Conservation (phyloP, 2,113 vertebrate genomes). For the Cynoglossus semilaevis region DNA sequence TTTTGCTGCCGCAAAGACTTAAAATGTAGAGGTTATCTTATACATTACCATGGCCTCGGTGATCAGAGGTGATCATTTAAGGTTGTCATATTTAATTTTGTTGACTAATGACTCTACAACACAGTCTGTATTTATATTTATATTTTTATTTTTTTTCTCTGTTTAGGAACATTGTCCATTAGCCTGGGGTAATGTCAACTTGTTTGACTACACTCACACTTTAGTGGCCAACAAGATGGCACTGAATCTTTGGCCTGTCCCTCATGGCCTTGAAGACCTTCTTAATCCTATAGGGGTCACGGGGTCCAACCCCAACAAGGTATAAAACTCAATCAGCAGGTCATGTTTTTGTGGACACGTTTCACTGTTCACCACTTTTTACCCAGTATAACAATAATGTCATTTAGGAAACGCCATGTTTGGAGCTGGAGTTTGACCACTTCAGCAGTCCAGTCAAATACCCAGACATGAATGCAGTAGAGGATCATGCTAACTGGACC, state of each 20-base stretch:
- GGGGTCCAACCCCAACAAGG: slow-evolving; percentile 98
- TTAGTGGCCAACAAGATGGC: slow-evolving; percentile 98
- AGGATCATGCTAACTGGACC: slow-evolving; percentile 94
- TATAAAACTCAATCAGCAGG: slow-evolving; percentile 35
- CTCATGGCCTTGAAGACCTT: slow-evolving; percentile 95
- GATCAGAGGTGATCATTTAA: too few species aligned
- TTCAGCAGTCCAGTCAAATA: slow-evolving; percentile 95
- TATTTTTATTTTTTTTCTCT: neutral
- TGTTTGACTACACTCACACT: slow-evolving; percentile 97
- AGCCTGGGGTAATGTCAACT: slow-evolving; percentile 97
- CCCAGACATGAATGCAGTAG: slow-evolving; percentile 91
- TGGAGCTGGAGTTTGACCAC: slow-evolving; percentile 97
- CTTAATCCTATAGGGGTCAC: slow-evolving; percentile 96
- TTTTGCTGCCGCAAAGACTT: slow-evolving; percentile 18
- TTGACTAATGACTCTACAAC: neutral
- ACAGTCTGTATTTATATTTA: neutral
- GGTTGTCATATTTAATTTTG: too few species aligned
- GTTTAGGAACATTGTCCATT: slow-evolving; percentile 82
- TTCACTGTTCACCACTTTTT: neutral
- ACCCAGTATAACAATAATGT: neutral
- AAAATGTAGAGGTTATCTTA: slow-evolving; percentile 26
- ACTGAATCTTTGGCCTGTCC: slow-evolving; percentile 97
- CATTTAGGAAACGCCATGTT: slow-evolving; percentile 93
- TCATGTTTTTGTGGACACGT: neutral
- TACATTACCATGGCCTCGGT: slow-evolving; percentile 4